Conservation (phyloP, 2,888 invertebrate genomes). For the Baccha elongata region DNA sequence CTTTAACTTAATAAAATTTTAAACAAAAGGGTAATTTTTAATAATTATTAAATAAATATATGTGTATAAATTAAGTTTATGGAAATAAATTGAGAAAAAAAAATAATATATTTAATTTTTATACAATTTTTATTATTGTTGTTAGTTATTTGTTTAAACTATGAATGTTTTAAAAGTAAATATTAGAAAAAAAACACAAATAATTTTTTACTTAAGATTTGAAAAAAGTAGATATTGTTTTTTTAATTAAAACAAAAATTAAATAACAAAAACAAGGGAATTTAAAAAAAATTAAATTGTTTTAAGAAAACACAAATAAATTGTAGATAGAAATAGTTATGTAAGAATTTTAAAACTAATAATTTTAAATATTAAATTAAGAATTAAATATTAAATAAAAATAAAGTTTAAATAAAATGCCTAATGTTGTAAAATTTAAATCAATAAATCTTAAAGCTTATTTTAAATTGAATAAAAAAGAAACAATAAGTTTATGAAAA, state of each 20-base stretch:
- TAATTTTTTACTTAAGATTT: constrained; percentile 42
- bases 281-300: constrained; percentile 1
- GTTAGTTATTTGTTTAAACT: constrained; percentile 17
- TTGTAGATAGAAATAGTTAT: constrained; percentile 54
- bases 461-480: not conserved
- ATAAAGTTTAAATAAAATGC: constrained; percentile 21
- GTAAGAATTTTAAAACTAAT: constrained; percentile 24
- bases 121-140: not conserved
- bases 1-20: not conserved
- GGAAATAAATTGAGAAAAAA: not conserved
- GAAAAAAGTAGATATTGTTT: constrained; percentile 11
- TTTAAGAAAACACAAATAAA: constrained; percentile 18
- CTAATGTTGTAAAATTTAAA: constrained; percentile 28
- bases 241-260: not conserved
- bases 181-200: constrained; percentile 16
- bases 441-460: constrained; percentile 12
- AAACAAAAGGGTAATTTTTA: constrained; percentile 30
- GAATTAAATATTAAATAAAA: constrained; percentile 23
- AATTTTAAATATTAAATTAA: too few relatives aligned
- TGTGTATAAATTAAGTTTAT: not conserved
- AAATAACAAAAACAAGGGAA: constrained; percentile 44
- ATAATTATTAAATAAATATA: not conserved
- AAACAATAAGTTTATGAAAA: not conserved
- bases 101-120: not conserved
- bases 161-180: constrained; percentile 2